A percentile compares a stretch with the other conserved stretches of the same genome.
Conservation (phyloP, 2,113 vertebrate genomes). For the Ondatra zibethicus region DNA sequence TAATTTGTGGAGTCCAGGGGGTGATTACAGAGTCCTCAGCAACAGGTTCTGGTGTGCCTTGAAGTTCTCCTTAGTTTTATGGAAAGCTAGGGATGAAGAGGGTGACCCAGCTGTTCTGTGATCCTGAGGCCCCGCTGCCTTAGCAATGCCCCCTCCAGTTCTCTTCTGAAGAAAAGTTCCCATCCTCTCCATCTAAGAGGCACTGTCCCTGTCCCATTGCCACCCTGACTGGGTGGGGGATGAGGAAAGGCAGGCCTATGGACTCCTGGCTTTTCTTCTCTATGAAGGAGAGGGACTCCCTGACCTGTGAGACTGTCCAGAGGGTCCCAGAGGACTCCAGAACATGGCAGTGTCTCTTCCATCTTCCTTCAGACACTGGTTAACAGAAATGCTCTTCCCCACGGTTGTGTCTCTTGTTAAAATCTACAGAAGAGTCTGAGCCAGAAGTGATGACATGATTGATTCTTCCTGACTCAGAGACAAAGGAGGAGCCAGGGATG, state of each 20-base stretch:
- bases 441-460: neutral
- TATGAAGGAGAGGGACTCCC: neutral
- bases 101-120: neutral
- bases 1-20: neutral
- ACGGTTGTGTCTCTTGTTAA: neutral
- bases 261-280: neutral
- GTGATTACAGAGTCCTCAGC: neutral
- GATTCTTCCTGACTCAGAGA: neutral
- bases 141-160: neutral
- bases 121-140: neutral
- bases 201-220: accelerated
- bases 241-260: neutral
- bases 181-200: accelerated
- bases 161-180: neutral
- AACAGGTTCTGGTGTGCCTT: neutral
- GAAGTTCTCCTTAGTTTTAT: neutral
- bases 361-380: neutral
- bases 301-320: neutral
- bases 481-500: neutral
- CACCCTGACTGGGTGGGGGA: neutral
- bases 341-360: neutral
- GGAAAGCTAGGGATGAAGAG: neutral
- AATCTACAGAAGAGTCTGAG: neutral
- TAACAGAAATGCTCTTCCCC: neutral
- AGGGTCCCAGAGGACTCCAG: neutral